Percentiles rank a stretch among this genome's conserved stretches.
phyloP scores from a whole-genome alignment of 1,140 invertebrate genomes.

The Diploscapter pachys region DNA sequence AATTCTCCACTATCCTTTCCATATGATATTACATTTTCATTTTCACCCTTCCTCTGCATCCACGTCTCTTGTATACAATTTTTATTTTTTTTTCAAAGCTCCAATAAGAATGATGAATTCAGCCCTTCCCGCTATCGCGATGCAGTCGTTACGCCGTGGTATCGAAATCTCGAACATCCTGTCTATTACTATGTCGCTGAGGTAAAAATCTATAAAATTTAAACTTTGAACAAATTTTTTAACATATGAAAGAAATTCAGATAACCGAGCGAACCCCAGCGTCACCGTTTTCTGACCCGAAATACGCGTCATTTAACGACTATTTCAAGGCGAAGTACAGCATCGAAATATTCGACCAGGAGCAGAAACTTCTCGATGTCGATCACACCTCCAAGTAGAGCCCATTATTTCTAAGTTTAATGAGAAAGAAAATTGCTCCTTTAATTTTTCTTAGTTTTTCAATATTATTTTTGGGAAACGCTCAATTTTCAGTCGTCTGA shows the following conservation, averaged over 20 bases:
- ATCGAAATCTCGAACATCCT: slow-evolving; percentile 91
- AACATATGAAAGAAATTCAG: slow-evolving; percentile 17
- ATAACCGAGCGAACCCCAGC: slow-evolving; percentile 79
- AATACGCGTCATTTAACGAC: slow-evolving; percentile 85
- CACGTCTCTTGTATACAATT: no score
- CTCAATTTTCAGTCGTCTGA: slow-evolving; percentile 69
- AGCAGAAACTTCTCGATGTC: slow-evolving; percentile 89
- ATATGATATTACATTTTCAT: no score
- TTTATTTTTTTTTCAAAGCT: no score
- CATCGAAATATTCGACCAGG: slow-evolving; percentile 79
- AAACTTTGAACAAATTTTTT: slow-evolving; percentile 2
- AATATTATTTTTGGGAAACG: no score
- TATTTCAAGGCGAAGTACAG: slow-evolving; percentile 91
- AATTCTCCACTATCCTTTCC: no score
- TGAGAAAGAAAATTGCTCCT: not conserved
- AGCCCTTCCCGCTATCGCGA: slow-evolving; percentile 64
- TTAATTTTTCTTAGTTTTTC: no score
- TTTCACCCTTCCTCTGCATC: no score
- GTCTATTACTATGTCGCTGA: slow-evolving; percentile 91
- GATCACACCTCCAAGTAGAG: slow-evolving; percentile 82
- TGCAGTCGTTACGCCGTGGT: slow-evolving; percentile 98
- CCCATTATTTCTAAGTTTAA: not conserved
- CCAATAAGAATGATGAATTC: no score
- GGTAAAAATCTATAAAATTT: slow-evolving; percentile 59
- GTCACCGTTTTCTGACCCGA: slow-evolving; percentile 84